Conservation (phyloP, 2,113 vertebrate genomes). For the Eurystomus gularis region DNA sequence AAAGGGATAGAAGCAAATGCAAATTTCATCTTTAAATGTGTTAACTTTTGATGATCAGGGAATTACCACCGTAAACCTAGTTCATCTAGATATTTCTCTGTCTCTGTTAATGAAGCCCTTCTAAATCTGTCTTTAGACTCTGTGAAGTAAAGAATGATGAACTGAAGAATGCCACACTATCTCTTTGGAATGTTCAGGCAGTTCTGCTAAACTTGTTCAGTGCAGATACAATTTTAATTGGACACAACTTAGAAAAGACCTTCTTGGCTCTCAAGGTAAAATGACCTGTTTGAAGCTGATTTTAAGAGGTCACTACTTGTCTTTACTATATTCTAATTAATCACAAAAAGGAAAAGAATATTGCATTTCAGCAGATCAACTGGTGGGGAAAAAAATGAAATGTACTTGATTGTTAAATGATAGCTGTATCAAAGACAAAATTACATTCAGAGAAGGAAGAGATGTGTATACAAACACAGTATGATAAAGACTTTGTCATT, state of each 20-base stretch:
- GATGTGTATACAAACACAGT: not conserved
- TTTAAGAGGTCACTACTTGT: not conserved
- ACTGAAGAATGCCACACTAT: slow-evolving; percentile 62
- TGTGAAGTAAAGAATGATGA: slow-evolving; percentile 77
- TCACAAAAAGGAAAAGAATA: not conserved
- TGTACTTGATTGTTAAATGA: not conserved
- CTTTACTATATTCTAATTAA: not conserved
- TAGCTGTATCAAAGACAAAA: not conserved
- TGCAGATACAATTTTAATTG: slow-evolving; percentile 78
- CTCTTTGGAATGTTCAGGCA: slow-evolving; percentile 75
- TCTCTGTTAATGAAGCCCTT: not conserved
- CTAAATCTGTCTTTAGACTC: slow-evolving; percentile 71
- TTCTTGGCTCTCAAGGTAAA: slow-evolving; percentile 84
- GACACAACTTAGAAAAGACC: slow-evolving; percentile 77
- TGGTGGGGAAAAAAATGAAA: not conserved
- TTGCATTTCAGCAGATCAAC: not conserved
- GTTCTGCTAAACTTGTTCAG: slow-evolving; percentile 77
- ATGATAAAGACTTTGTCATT: not conserved
- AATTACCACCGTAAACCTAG: not conserved
- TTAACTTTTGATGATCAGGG: not conserved
- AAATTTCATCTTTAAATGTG: not conserved
- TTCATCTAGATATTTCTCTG: not conserved
- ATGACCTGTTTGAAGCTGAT: not conserved
- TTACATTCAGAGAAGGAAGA: not conserved
- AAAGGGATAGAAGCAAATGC: not conserved